These are phyloP conservation scores for Heliconius hortense DNA, from an alignment of 2,888 invertebrate species.

Conservation along the genomic window DNA sequence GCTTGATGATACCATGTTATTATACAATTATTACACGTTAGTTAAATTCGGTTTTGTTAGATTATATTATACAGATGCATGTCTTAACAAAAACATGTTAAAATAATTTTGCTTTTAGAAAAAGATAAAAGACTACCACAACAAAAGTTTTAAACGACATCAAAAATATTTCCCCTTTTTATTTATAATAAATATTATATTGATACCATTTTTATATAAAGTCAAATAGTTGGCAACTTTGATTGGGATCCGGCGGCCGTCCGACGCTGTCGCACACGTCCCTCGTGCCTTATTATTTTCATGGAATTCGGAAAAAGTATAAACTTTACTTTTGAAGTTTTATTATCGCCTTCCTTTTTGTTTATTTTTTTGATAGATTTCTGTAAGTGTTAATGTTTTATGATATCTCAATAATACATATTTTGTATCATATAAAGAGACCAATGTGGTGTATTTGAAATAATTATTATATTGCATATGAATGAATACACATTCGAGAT, in stretches of 20 bases:
- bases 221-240: constrained; percentile 40
- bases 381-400: not conserved
- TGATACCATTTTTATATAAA: constrained; percentile 42
- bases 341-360: constrained; percentile 9
- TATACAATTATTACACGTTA: not conserved
- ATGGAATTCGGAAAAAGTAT: constrained; percentile 25
- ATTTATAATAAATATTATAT: constrained; percentile 33
- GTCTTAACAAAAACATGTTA: not conserved
- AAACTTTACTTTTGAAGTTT: constrained; percentile 19
- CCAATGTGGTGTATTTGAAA: too few species aligned
- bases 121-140: not conserved
- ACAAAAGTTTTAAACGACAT: constrained; percentile 17
- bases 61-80: not conserved
- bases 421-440: too few species aligned
- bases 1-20: not conserved
- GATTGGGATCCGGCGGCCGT: constrained; percentile 29
- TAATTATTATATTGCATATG: too few species aligned
- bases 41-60: not conserved
- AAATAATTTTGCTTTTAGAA: not conserved
- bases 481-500: too few species aligned
- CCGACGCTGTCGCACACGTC: constrained; percentile 24
- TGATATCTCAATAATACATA: not conserved
- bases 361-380: not conserved
- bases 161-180: constrained; percentile 23
- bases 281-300: constrained; percentile 28